Base-by-base conservation (phyloP, 2,113 vertebrate species). In the Xenopus laevis region DNA sequence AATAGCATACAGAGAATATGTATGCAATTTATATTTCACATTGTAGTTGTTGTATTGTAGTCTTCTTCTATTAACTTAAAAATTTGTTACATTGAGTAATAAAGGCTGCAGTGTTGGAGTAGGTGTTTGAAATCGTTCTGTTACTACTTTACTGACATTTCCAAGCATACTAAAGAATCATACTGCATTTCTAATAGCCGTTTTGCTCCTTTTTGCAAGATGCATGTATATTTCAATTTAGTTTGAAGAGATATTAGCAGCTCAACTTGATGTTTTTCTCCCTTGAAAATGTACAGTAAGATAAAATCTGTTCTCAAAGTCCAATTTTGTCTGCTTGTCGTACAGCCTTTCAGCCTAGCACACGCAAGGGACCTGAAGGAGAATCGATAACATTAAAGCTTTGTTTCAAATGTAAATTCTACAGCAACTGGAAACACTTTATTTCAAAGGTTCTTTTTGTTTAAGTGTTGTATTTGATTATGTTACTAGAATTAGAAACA, bases 261-360 rank as follows among this genome's bases (percentile, higher is more conserved):
- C 60, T 79, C 65, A 81, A 79, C 79, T 50, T 9, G 68, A 78
- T 70, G 50, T 40, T 4, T 66, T 11, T 0, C 47, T 81, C 83
- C 79, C 69, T 46, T 0, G 60, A 83, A 83, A 85, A 57, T 33
- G 0, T 0, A 46, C 61, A 9, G 4, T 47, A 83, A 69, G n/a
- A 84, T 81, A 85, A 86, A 83, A 69, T 77, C 67, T 62, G 45
- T 68, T 75, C 65, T 61, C 72, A 68, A 60, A 53, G 46, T 68
- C 40, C n/a, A 55, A 74, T 69, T 75, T 62, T 68, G 58, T 69
- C 73, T 68, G n/a, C 65, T 63, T 68, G 73, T 68, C 68, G 69
- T 75, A 75, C 68, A 40, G 27, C 6, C 33, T 40, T 40, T 40
- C 33, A 7, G 33, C 33, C 33, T 1, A 40, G 33, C 33, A 40